These are phyloP conservation scores for Prosapia bicincta DNA, from an alignment of 2,888 invertebrate species.

Conservation along the genomic window DNA sequence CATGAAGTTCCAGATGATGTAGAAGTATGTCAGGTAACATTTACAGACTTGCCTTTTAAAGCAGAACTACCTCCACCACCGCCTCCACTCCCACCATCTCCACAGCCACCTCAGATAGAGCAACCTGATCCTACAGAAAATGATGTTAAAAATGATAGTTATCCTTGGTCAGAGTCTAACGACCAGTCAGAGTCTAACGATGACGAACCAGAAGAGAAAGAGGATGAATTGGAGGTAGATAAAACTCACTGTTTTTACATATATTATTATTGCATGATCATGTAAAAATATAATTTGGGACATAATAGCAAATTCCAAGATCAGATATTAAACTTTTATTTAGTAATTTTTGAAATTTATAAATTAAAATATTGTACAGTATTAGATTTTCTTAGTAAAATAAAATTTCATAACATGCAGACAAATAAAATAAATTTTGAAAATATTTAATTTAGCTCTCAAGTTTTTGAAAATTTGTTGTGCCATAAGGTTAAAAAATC, in stretches of 20 bases:
- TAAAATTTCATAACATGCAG: too few species aligned
- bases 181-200: neutral
- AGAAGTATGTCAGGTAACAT: slow-evolving; percentile 14
- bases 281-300: too few species aligned
- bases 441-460: too few species aligned
- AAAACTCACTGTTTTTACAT: neutral
- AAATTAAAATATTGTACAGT: too few species aligned
- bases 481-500: too few species aligned
- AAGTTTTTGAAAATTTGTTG: too few species aligned
- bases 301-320: too few species aligned
- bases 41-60: slow-evolving; percentile 21
- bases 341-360: too few species aligned
- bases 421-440: too few species aligned
- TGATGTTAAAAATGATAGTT: neutral
- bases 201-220: neutral
- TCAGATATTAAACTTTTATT: too few species aligned
- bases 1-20: slow-evolving; percentile 23
- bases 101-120: neutral
- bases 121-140: neutral
- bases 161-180: neutral
- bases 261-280: too few species aligned
- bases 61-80: neutral
- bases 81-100: neutral
- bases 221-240: neutral
- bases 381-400: too few species aligned